Evolutionary conservation across 2,113 vertebrate genomes (phyloP).

Genomic region (Lagopus muta): DNA sequence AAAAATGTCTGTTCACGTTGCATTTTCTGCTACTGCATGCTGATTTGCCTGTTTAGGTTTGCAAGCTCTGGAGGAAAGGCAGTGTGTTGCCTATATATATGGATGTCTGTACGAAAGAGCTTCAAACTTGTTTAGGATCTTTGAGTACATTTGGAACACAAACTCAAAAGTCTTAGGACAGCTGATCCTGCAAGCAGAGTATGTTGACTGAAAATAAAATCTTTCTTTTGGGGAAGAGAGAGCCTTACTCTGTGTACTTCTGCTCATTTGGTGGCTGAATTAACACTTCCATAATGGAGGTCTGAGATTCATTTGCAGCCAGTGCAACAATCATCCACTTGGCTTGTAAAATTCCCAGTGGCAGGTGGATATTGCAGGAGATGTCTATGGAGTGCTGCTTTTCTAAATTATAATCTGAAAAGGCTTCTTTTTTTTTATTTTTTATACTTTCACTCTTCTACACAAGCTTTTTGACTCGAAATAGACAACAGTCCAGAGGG

Average conservation of each 20-base stretch:
- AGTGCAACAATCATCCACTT: background rate
- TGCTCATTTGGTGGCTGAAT: constrained; percentile 2
- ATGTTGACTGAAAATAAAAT: background rate
- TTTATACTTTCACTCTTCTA: background rate
- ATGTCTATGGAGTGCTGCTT: constrained; percentile 11
- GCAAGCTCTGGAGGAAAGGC: background rate
- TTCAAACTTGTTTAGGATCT: background rate
- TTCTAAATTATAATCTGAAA: background rate
- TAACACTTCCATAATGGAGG: background rate
- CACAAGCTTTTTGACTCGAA: background rate
- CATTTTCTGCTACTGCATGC: background rate
- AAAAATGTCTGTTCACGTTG: background rate
- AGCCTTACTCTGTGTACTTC: background rate
- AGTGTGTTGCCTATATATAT: background rate
- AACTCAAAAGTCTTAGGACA: background rate
- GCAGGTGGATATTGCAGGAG: background rate
- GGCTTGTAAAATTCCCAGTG: background rate
- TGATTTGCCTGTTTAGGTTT: background rate
- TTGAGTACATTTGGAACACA: background rate
- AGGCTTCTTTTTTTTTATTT: background rate
- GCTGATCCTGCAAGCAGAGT: background rate
- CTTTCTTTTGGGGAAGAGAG: background rate
- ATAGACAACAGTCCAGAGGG: background rate
- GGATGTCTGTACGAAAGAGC: fast-evolving
- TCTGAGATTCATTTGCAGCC: background rate